Evolutionary conservation across 2,888 invertebrate genomes (phyloP).

Genomic region (Meteorus cinctellus): DNA sequence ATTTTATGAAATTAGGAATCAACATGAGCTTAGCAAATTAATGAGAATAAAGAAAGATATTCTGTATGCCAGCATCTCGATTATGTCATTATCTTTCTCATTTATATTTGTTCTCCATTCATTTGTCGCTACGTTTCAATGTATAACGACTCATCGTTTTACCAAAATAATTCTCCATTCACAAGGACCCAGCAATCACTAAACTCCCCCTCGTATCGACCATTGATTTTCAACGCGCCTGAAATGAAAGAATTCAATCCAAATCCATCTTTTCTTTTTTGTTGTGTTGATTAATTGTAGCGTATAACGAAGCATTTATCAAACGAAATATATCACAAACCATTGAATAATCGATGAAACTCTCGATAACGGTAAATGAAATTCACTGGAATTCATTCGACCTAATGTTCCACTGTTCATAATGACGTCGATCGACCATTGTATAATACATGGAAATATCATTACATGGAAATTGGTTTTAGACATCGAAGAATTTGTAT

Average conservation of each 20-base stretch:
- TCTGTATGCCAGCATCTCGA: slow-evolving; percentile 10
- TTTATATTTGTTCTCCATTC: neutral
- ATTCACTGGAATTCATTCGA: neutral
- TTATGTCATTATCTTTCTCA: neutral
- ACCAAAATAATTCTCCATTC: slow-evolving; percentile 9
- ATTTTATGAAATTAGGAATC: slow-evolving; percentile 26
- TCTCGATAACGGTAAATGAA: slow-evolving; percentile 5
- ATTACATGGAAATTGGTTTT: slow-evolving; percentile 19
- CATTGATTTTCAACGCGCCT: slow-evolving; percentile 19
- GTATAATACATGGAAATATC: slow-evolving; percentile 12
- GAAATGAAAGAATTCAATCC: slow-evolving; percentile 21
- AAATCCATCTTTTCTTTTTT: neutral
- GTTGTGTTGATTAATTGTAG: neutral
- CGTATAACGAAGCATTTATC: slow-evolving; percentile 7
- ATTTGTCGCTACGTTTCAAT: neutral
- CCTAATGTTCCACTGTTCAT: neutral
- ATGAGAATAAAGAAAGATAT: neutral
- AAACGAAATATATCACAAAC: slow-evolving; percentile 26
- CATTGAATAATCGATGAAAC: slow-evolving; percentile 18
- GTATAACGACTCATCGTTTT: neutral
- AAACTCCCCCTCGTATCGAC: slow-evolving; percentile 20
- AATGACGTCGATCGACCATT: neutral
- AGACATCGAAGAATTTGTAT: slow-evolving; percentile 29
- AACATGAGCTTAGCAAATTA: slow-evolving; percentile 3
- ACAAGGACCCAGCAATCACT: slow-evolving; percentile 4